A percentile compares a stretch with the other conserved stretches of the same genome.
Conservation (phyloP, 2,888 invertebrate species). For the Clostera curtula region DNA sequence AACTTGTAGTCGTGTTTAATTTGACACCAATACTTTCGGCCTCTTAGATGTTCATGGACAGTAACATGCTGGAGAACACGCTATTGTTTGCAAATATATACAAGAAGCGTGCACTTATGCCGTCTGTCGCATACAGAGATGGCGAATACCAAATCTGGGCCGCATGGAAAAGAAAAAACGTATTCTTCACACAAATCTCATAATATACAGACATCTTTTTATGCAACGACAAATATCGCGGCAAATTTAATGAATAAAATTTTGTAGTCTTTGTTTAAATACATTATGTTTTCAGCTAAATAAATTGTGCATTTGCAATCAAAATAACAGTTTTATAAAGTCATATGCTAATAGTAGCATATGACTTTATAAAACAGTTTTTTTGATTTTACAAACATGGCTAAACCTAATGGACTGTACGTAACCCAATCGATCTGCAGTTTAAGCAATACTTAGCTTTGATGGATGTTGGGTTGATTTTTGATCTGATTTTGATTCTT, state of each 20-base stretch:
- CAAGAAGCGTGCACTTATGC: conserved; percentile 46
- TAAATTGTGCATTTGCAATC: too few relatives aligned
- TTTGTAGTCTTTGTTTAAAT: too few relatives aligned
- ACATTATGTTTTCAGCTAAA: too few relatives aligned
- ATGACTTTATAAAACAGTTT: too few relatives aligned
- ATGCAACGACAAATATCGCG: conserved; percentile 39
- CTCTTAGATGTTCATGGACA: conserved; percentile 50
- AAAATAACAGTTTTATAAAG: too few relatives aligned
- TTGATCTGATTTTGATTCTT: too few relatives aligned
- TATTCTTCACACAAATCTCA: conserved; percentile 19
- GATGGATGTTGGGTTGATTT: too few relatives aligned
- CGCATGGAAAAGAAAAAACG: conserved; percentile 21
- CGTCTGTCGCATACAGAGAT: conserved; percentile 31
- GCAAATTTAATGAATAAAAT: conserved; percentile 43
- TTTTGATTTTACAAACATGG: too few relatives aligned
- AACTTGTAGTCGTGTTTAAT: conserved; percentile 36
- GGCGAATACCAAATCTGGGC: conserved; percentile 22
- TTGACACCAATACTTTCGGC: conserved; percentile 52
- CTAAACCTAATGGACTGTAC: too few relatives aligned
- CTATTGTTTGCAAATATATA: conserved; percentile 72
- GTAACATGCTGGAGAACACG: conserved; percentile 60
- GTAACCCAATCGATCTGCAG: too few relatives aligned
- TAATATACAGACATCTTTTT: conserved; percentile 26
- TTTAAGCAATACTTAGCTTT: too few relatives aligned
- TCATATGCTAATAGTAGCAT: too few relatives aligned